phyloP scores from a whole-genome alignment of 1,140 invertebrate species.

The Trypoxylus dichotomus region DNA sequence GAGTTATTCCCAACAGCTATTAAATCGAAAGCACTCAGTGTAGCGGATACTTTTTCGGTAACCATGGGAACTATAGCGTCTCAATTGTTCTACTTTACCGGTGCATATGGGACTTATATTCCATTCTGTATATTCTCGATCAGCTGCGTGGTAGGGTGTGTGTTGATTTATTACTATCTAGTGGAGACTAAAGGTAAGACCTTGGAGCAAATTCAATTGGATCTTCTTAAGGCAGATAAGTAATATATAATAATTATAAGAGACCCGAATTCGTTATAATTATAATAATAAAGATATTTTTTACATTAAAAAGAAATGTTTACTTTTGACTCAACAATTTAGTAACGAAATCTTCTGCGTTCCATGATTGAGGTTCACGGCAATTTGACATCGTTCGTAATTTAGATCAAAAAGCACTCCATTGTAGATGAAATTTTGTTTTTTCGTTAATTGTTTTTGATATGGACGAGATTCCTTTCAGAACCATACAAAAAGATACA shows the following conservation, averaged over 20 bases:
- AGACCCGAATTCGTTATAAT: too few relatives aligned
- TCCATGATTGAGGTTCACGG: too few relatives aligned
- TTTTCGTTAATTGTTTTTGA: too few relatives aligned
- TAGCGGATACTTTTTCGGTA: slow-evolving; percentile 72
- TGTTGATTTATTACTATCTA: slow-evolving; percentile 67
- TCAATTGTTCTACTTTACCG: slow-evolving; percentile 70
- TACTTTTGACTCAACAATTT: too few relatives aligned
- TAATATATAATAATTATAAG: neutral
- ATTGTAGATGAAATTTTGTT: too few relatives aligned
- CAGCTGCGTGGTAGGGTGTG: slow-evolving; percentile 63
- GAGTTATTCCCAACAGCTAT: slow-evolving; percentile 75
- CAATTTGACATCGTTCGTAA: too few relatives aligned
- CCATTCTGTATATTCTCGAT: slow-evolving; percentile 75
- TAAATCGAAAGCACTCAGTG: slow-evolving; percentile 68
- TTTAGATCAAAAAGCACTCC: too few relatives aligned
- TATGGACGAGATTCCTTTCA: too few relatives aligned
- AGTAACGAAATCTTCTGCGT: too few relatives aligned
- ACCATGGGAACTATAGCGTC: slow-evolving; percentile 73
- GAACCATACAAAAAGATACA: too few relatives aligned
- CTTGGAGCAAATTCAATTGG: slow-evolving; percentile 57
- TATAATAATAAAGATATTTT: too few relatives aligned
- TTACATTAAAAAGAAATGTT: too few relatives aligned
- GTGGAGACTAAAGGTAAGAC: slow-evolving; percentile 85
- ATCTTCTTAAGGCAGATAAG: neutral
- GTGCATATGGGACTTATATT: slow-evolving; percentile 64